Evolutionary conservation across 2,888 invertebrate genomes (phyloP), one percentile per base, ranked within the genome.

Genomic region (Ceriagrion tenellum): DNA sequence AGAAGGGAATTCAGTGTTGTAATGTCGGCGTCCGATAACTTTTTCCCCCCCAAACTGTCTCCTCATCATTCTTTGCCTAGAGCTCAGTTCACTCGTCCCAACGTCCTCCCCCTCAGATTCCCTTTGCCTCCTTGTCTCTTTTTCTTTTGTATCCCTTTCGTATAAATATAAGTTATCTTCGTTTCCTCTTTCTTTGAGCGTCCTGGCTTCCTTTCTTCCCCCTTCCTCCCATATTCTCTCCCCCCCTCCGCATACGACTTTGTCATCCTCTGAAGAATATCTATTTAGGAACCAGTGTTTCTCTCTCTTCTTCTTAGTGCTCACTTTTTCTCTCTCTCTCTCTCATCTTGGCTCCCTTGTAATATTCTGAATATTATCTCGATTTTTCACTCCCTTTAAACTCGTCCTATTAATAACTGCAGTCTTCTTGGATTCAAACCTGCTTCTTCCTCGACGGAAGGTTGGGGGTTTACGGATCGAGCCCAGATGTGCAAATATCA

Each of bases 331-430:
- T 16, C n/a, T 30, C 74, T 74, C 63, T 20, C 63, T 23, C 63
- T 35, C 81, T 81, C 81, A 35, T 81, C 35, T 81, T 81, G 81
- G 81, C 81, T 35, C 81, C 30, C 81, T 81, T 81, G 81, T 81
- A 81, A 81, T 81, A 81, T 81, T 35, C 81, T 13, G 81, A 81
- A 81, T 81, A 81, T 81, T 81, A 81, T 81, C 81, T 81, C 81
- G 81, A 81, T 81, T 81, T 81, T 81, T 81, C 81, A 81, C 81
- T 81, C 81, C 81, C 81, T 81, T 81, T 81, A 81, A 81, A 81
- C 81, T 16, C 81, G 12, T 30, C 81, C 81, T 81, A 81, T 81
- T 81, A 81, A 81, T 81, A 81, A 81, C 81, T 81, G 81, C 81
- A 81, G 81, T 81, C 81, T 47, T 30, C 35, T 81, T 81, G 30